Percentiles rank a stretch among this genome's conserved stretches.
These are phyloP conservation scores for Netelia fuscicornis DNA, from an alignment of 2,888 invertebrate genomes.

Conservation along the genomic window DNA sequence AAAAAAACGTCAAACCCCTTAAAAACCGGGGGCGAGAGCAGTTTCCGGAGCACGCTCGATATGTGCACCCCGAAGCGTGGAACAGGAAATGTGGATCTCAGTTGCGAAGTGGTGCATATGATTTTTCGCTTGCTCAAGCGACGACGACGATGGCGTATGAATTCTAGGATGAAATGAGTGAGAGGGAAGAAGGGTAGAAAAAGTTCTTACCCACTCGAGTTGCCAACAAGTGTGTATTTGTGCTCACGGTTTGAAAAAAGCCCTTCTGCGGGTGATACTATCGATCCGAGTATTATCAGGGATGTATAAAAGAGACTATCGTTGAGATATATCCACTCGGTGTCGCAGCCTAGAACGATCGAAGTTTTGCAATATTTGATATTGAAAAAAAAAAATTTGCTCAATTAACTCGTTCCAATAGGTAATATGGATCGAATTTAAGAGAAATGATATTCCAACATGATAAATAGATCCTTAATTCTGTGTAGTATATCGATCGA, in stretches of 20 bases:
- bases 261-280: neutral
- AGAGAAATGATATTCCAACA: neutral
- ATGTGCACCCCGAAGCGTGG: conserved; percentile 59
- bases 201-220: conserved; percentile 48
- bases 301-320: neutral
- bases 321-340: too few relatives aligned
- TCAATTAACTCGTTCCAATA: too few relatives aligned
- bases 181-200: neutral
- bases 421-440: too few relatives aligned
- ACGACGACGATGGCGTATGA: conserved; percentile 3
- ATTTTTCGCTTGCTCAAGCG: conserved; percentile 70
- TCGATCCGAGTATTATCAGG: neutral
- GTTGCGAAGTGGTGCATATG: conserved; percentile 80
- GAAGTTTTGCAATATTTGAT: too few relatives aligned
- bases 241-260: conserved; percentile 4
- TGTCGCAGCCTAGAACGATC: too few relatives aligned
- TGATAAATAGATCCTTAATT: neutral
- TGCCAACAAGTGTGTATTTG: conserved; percentile 6
- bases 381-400: too few relatives aligned
- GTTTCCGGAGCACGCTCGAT: conserved; percentile 72
- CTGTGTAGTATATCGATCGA: neutral
- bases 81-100: conserved; percentile 79
- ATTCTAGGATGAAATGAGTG: conserved; percentile 36
- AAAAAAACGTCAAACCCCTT: conserved; percentile 37
- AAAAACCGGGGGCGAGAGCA: conserved; percentile 64